These are phyloP conservation scores for Lamprotornis superbus DNA, from an alignment of 2,113 vertebrate genomes.

Conservation along the genomic window DNA sequence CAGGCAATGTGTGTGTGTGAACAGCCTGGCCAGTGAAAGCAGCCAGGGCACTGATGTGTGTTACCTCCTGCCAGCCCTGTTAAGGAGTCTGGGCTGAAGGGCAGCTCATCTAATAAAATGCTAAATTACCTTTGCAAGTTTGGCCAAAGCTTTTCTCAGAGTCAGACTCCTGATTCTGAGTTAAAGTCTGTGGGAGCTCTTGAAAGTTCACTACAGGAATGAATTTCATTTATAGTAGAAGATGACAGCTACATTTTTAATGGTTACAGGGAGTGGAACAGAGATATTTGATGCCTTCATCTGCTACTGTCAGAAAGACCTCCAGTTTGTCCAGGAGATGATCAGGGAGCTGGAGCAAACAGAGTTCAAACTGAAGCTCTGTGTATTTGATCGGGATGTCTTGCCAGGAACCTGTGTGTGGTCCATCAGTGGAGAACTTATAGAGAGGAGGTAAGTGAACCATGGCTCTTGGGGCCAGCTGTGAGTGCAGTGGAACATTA, in stretches of 20 bases:
- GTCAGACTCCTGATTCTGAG: background rate
- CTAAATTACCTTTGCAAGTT: background rate
- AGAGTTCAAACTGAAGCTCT: conserved; percentile 85
- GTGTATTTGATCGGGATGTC: conserved; percentile 94
- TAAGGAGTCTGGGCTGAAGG: background rate
- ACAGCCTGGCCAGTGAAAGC: background rate
- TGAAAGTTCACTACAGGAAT: background rate
- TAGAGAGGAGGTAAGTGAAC: conserved; percentile 84
- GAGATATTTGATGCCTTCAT: conserved; percentile 96
- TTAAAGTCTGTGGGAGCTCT: background rate
- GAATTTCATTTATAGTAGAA: background rate
- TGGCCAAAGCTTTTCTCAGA: background rate
- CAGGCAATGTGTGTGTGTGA: background rate
- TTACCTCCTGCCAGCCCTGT: background rate
- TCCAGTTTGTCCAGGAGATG: conserved; percentile 94
- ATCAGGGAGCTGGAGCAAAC: conserved; percentile 92
- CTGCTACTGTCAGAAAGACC: conserved; percentile 93
- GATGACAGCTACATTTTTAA: background rate
- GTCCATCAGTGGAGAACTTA: conserved; percentile 95
- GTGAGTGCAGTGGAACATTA: background rate
- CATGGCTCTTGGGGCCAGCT: background rate
- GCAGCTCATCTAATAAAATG: background rate
- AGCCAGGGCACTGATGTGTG: background rate
- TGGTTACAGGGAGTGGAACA: conserved; percentile 72
- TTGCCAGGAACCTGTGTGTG: conserved; percentile 93